A percentile compares a stretch with the other conserved stretches of the same genome.
These are phyloP conservation scores for Notolabrus celidotus DNA, from an alignment of 2,797 vertebrate genomes.

Conservation along the genomic window DNA sequence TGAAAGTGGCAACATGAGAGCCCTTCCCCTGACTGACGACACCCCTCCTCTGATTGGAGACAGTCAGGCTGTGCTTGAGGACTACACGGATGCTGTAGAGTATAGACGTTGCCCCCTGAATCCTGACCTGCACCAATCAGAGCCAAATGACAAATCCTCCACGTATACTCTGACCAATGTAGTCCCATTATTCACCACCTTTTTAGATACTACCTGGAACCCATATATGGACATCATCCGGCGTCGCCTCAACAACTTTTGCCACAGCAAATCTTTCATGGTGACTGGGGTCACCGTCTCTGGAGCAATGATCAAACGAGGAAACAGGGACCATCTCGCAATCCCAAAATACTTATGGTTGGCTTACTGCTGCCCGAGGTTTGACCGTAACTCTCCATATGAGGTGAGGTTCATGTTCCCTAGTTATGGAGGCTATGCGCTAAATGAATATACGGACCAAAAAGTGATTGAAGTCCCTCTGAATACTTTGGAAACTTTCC, in stretches of 20 bases:
- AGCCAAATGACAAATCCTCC: constrained; percentile 79
- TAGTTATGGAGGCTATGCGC: constrained; percentile 76
- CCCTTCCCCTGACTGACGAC: constrained; percentile 69
- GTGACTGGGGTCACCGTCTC: constrained; percentile 78
- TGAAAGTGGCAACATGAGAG: constrained; percentile 76
- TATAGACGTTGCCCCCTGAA: constrained; percentile 75
- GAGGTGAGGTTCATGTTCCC: constrained; percentile 84
- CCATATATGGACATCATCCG: constrained; percentile 73
- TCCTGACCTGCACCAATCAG: constrained; percentile 79
- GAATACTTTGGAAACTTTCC: constrained; percentile 78
- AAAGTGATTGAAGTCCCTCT: constrained; percentile 77
- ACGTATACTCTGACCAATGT: constrained; percentile 82
- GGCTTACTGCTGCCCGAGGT: constrained; percentile 83
- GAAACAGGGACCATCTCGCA: constrained; percentile 65
- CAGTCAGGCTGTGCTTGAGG: constrained; percentile 76
- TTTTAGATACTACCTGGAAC: constrained; percentile 73
- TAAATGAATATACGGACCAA: constrained; percentile 68
- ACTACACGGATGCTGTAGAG: constrained; percentile 75
- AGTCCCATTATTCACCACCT: constrained; percentile 69
- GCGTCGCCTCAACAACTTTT: constrained; percentile 84
- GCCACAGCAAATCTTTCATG: constrained; percentile 74
- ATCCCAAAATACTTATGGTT: constrained; percentile 80
- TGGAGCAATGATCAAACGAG: constrained; percentile 62
- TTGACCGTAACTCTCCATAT: constrained; percentile 81
- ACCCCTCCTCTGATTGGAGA: constrained; percentile 70